Percentiles rank a stretch among this genome's conserved stretches.
Evolutionary conservation across 2,797 vertebrate genomes (phyloP).

Genomic region (Clarias laeviceps): DNA sequence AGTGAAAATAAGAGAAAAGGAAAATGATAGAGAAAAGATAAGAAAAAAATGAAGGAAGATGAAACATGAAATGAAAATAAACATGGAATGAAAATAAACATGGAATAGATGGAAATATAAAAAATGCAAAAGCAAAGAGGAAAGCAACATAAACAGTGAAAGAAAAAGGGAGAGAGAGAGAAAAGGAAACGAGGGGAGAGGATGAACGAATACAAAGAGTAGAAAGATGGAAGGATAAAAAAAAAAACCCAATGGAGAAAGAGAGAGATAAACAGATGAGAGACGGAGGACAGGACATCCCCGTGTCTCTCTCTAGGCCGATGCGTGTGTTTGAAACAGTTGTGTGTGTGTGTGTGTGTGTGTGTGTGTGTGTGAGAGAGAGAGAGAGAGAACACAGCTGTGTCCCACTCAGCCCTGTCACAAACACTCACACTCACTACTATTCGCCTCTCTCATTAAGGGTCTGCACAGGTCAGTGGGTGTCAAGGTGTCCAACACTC

Average conservation of each 20-base stretch:
- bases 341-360: constrained; percentile 2
- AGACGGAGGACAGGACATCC: neutral
- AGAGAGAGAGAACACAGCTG: constrained; percentile 76
- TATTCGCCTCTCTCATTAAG: constrained; percentile 87
- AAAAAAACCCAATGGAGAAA: neutral
- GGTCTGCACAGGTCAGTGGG: constrained; percentile 49
- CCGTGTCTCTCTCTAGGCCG: neutral
- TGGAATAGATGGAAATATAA: neutral
- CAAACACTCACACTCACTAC: constrained; percentile 85
- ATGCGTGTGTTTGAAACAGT: constrained; percentile 64
- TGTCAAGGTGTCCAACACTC: neutral
- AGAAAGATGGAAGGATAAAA: neutral
- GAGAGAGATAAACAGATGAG: neutral
- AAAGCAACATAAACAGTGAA: neutral
- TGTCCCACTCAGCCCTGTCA: constrained; percentile 88
- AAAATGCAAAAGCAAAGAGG: neutral
- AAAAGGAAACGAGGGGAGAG: neutral
- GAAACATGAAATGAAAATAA: neutral
- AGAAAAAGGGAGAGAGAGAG: neutral
- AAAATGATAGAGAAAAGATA: no score
- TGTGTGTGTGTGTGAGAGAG: neutral
- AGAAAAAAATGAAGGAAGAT: no score
- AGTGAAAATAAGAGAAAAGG: neutral
- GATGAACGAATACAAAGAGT: no score
- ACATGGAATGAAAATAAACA: no score